Evolutionary conservation across 2,797 vertebrate genomes (phyloP).

Genomic region (Hemitrygon akajei): DNA sequence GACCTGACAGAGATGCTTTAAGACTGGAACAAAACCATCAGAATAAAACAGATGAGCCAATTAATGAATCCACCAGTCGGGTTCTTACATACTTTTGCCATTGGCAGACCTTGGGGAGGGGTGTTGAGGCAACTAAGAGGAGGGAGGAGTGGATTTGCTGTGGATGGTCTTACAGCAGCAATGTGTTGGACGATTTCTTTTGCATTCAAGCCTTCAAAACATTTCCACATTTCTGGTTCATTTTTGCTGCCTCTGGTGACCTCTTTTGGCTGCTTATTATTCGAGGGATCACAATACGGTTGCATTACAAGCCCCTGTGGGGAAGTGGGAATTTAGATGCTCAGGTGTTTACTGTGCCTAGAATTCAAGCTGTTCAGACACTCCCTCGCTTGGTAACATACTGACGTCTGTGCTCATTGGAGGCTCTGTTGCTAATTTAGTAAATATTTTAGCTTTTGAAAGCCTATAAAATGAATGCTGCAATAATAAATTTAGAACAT

Average conservation of each 20-base stretch:
- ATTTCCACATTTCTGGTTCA: not conserved
- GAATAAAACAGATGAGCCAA: not conserved
- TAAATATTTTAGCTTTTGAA: not conserved
- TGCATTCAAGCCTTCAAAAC: not conserved
- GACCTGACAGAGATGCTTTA: not conserved
- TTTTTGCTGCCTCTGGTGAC: not conserved
- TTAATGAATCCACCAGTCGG: not conserved
- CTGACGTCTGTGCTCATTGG: not conserved
- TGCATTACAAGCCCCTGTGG: not conserved
- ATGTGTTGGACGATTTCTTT: not conserved
- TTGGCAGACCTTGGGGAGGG: not conserved
- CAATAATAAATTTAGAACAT: not conserved
- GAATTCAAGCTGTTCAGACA: too few species aligned
- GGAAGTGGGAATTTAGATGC: too few species aligned
- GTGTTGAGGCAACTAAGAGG: not conserved
- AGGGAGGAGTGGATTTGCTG: not conserved
- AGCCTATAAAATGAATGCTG: not conserved
- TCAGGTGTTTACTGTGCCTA: too few species aligned
- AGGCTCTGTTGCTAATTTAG: not conserved
- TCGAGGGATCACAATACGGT: not conserved
- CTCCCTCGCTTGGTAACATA: not conserved
- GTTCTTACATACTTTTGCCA: not conserved
- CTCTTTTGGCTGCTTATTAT: not conserved
- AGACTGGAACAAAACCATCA: not conserved
- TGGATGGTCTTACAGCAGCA: too few species aligned